These are phyloP conservation scores for Wiebesia pumilae DNA, from an alignment of 1,140 invertebrate genomes.

Conservation along the genomic window DNA sequence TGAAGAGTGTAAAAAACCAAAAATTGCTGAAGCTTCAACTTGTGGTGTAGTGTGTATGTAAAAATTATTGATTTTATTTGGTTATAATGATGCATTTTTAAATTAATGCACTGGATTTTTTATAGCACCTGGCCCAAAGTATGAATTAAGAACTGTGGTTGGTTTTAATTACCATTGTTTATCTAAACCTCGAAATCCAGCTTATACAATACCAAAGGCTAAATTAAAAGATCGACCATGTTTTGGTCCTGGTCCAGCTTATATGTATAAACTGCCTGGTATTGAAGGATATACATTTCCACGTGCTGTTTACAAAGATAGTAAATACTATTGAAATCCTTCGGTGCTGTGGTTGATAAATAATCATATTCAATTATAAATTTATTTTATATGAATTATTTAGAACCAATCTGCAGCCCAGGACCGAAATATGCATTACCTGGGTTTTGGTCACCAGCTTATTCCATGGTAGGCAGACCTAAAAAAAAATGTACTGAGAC, in stretches of 20 bases:
- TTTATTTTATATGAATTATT: background rate
- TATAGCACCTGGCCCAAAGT: conserved; percentile 68
- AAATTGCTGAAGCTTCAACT: background rate
- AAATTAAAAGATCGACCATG: background rate
- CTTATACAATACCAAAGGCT: conserved; percentile 62
- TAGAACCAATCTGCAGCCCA: conserved; percentile 5
- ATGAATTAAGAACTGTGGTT: conserved; percentile 62
- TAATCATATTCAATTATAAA: background rate
- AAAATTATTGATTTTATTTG: background rate
- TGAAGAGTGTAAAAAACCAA: background rate
- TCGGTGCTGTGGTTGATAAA: too few species aligned
- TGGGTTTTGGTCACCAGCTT: conserved; percentile 32
- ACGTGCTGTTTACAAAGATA: background rate
- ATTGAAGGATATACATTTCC: conserved; percentile 59
- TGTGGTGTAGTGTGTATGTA: conserved; percentile 44
- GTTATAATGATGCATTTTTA: background rate
- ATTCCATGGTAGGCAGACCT: background rate
- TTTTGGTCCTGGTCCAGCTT: conserved; percentile 65
- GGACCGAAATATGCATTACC: conserved; percentile 45
- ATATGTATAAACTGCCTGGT: conserved; percentile 52
- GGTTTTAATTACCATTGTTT: conserved; percentile 66
- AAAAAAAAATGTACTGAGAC: background rate
- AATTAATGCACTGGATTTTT: background rate
- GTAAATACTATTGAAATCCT: conserved; percentile 54
- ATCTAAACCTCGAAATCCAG: conserved; percentile 65